Base-by-base conservation (phyloP, 2,888 invertebrate species). In the Auanema freiburgensis region DNA sequence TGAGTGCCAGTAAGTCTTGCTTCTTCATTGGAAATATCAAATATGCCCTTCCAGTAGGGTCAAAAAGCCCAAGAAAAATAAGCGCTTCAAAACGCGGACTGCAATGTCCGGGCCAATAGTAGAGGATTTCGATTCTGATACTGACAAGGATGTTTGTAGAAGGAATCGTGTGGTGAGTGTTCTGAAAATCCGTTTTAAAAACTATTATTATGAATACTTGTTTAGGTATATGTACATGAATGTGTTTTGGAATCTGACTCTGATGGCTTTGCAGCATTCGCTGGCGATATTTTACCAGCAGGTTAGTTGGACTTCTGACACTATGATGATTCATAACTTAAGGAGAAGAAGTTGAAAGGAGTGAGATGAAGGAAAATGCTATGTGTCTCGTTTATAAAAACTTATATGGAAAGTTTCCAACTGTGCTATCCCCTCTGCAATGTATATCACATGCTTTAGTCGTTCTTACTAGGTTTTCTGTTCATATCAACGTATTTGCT, bases 181-280 rank as follows among this genome's bases (percentile, higher is more conserved):
- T n/a, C 18, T 42, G 8, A 33, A 8, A 5, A 33, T 33, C 4
- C 3, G 33, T n/a, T n/a, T n/a, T n/a, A n/a, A n/a, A n/a, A n/a
- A n/a, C 55, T 55, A n/a, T 55, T n/a, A 21, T n/a, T 43, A 18
- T n/a, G 43, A 24, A 5, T 11, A n/a, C 16, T 21, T 12, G 50
- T 60, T 54, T 18, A 61, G 61, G 57, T 63, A 14, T 54, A 63
- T 25, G 58, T 63, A 12, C 59, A 63, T 21, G 63, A 63, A 41
- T 25, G 63, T 18, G 57, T 63, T 3, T 41, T 63, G 10, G 23
- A 58, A 21, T 63, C 63, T 18, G 63, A 63, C 46, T 59, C 58
- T 14, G 63, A 63, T 51, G 63, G 63, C 10, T 63, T 63, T 43
- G 58, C 63, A 50, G 49, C 50, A 5, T 57, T 43, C 40, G 54